Evolutionary conservation across 1,140 invertebrate species (phyloP), one percentile per base, ranked within the genome.

Genomic region (Panagrolaimus sp.): DNA sequence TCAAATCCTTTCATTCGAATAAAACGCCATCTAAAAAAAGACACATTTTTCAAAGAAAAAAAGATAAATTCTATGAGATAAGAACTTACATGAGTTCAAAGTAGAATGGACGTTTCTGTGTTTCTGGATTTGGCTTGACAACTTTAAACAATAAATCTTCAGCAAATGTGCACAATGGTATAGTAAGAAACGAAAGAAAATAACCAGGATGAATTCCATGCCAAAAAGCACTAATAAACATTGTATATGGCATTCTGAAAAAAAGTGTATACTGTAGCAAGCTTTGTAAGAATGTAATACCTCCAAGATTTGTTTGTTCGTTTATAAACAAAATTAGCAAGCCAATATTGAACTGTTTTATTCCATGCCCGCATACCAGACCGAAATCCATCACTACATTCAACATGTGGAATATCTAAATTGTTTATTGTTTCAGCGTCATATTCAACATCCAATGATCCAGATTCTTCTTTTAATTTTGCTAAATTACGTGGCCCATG

Each of bases 261-360:
- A n/a, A n/a, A 42, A 66, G 72, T 63, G 65, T 63, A 23, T 38
- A 23, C 16, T 9, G n/a, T n/a, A n/a, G 5, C n/a, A n/a, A n/a
- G n/a, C 20, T 51, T 51, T 16, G 16, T n/a, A 57, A n/a, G 75
- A 67, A 72, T 63, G 11, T 11, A 64, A 83, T 79, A 88, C 87
- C 87, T 87, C 9, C 89, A 85, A 48, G 84, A 78, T 82, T 89
- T 91, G 1, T 91, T 90, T 74, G 92, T 89, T 73, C 90, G 85
- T 75, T 90, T 91, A 81, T 95, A 94, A 1, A 96, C 88, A 79
- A 89, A 90, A 44, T 88, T 88, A 9, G 91, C 92, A 74, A 97
- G 87, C 93, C 94, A 97, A 83, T 92, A 96, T 80, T 97, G 94
- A 4, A 96, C 89, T 45, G 90, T 91, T 74, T 90, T 91, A 83